Conservation (phyloP, 2,888 invertebrate genomes). For the Stenoptilia bipunctidactyla region DNA sequence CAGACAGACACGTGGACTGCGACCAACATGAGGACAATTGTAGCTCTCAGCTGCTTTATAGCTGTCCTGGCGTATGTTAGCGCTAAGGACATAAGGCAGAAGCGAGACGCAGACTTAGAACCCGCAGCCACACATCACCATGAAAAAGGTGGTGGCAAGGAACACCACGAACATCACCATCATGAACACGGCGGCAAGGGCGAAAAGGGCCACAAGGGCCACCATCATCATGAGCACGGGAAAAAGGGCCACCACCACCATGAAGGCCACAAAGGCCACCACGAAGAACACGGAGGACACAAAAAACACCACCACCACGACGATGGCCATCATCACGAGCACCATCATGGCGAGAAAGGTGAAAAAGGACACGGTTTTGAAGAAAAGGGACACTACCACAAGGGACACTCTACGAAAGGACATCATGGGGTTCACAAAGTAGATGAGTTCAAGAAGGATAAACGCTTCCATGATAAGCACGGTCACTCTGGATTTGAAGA, state of each 20-base stretch:
- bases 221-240: slow-evolving; percentile 76
- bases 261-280: slow-evolving; percentile 72
- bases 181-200: slow-evolving; percentile 76
- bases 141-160: slow-evolving; percentile 73
- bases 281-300: slow-evolving; percentile 72
- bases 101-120: slow-evolving; percentile 62
- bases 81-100: slow-evolving; percentile 49
- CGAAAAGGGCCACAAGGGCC: slow-evolving; percentile 77
- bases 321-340: slow-evolving; percentile 74
- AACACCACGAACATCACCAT: slow-evolving; percentile 74
- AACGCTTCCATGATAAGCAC: slow-evolving; percentile 87
- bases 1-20: slow-evolving; percentile 15
- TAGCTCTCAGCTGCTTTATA: slow-evolving; percentile 35
- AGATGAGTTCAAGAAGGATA: slow-evolving; percentile 87
- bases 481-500: slow-evolving; percentile 83
- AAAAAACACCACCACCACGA: slow-evolving; percentile 76
- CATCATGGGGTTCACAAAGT: slow-evolving; percentile 87
- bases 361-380: slow-evolving; percentile 70
- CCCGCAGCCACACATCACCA: slow-evolving; percentile 57
- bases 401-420: slow-evolving; percentile 87
- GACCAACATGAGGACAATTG: slow-evolving; percentile 43
- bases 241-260: slow-evolving; percentile 82
- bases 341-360: slow-evolving; percentile 75
- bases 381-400: slow-evolving; percentile 78
- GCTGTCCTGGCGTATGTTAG: slow-evolving; percentile 52